A percentile compares a stretch with the other conserved stretches of the same genome.
Conservation (phyloP, 2,113 vertebrate genomes). For the Erinaceus europaeus region DNA sequence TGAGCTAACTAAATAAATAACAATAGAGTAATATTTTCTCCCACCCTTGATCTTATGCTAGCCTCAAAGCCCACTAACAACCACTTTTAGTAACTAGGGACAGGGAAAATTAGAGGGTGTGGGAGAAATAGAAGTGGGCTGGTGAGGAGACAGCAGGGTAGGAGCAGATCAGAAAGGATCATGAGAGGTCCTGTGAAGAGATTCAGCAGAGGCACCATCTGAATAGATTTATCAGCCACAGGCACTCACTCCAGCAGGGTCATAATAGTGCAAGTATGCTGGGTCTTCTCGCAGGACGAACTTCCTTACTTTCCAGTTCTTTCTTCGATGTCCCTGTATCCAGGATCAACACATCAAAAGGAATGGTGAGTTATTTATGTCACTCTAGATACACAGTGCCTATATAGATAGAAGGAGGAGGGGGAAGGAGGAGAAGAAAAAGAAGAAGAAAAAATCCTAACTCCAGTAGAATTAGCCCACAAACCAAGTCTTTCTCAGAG, state of each 20-base stretch:
- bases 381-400: neutral
- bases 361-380: neutral
- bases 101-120: neutral
- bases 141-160: neutral
- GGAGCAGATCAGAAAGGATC: neutral
- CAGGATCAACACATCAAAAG: slow-evolving; percentile 11
- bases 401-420: neutral
- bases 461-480: neutral
- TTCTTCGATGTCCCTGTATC: slow-evolving; percentile 92
- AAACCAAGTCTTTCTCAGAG: neutral
- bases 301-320: slow-evolving; percentile 99
- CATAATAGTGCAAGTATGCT: slow-evolving; percentile 97
- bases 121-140: neutral
- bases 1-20: neutral
- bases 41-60: neutral
- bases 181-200: neutral
- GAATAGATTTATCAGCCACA: neutral
- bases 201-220: neutral
- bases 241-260: slow-evolving; percentile 91
- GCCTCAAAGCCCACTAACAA: neutral
- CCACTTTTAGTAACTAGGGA: no score
- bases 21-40: neutral
- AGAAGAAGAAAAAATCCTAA: neutral
- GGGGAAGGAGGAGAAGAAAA: neutral
- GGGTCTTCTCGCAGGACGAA: slow-evolving; percentile 95